Conservation (phyloP, 2,888 invertebrate genomes). For the Nematopogon swammerdamellus region DNA sequence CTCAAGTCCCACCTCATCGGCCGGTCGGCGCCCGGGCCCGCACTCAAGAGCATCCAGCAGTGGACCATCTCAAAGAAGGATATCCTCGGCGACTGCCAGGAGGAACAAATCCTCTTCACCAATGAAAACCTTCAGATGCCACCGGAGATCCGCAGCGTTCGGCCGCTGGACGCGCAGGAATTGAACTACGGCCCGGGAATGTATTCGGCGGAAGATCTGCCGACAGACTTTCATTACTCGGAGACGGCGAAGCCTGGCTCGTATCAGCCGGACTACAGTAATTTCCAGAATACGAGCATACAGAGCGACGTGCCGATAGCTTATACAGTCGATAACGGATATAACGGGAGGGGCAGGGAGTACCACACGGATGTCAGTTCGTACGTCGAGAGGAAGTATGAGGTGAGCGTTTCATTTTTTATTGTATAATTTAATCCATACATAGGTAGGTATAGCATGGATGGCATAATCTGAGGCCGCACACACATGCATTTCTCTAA, state of each 20-base stretch:
- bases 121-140: slow-evolving; percentile 34
- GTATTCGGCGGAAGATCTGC: slow-evolving; percentile 46
- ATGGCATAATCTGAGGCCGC: too few species aligned
- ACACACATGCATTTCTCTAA: too few species aligned
- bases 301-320: not conserved
- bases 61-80: slow-evolving; percentile 28
- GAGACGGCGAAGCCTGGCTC: slow-evolving; percentile 35
- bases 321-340: not conserved
- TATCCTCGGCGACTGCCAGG: slow-evolving; percentile 10
- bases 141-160: slow-evolving; percentile 16
- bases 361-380: slow-evolving; percentile 2
- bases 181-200: slow-evolving; percentile 27
- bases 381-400: slow-evolving; percentile 1
- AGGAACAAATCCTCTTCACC: slow-evolving; percentile 46
- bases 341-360: slow-evolving; percentile 3
- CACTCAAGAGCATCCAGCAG: slow-evolving; percentile 31
- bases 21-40: slow-evolving; percentile 15
- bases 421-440: too few species aligned
- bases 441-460: too few species aligned
- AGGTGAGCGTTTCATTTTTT: too few species aligned
- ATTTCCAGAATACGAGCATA: too few species aligned
- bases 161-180: slow-evolving; percentile 28
- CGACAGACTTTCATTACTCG: slow-evolving; percentile 39
- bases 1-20: slow-evolving; percentile 43
- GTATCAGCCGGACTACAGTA: not conserved